phyloP scores from a whole-genome alignment of 2,797 vertebrate species.

The Halcyon smyrnensis region DNA sequence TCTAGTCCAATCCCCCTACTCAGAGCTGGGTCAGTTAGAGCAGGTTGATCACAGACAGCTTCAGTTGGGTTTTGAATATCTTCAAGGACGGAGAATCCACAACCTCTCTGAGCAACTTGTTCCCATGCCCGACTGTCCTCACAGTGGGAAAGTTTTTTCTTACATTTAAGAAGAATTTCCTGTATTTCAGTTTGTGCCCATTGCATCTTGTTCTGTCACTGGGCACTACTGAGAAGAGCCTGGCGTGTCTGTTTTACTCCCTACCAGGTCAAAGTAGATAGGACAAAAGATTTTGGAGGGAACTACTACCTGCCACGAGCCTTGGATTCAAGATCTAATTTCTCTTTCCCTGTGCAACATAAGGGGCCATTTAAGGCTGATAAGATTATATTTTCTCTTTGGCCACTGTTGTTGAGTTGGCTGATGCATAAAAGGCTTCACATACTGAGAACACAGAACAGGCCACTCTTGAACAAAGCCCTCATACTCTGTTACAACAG shows the following conservation, averaged over 20 bases:
- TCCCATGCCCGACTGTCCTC: not conserved
- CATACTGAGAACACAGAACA: not conserved
- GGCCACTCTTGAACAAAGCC: not conserved
- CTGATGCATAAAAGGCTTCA: not conserved
- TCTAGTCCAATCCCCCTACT: not conserved
- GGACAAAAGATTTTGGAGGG: not conserved
- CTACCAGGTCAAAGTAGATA: not conserved
- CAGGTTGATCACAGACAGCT: not conserved
- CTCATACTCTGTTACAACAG: not conserved
- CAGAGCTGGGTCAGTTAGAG: not conserved
- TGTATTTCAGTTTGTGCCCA: not conserved
- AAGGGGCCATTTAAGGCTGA: not conserved
- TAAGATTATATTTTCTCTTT: not conserved
- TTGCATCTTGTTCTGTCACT: not conserved
- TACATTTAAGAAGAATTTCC: not conserved
- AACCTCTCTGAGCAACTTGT: not conserved
- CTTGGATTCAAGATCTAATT: not conserved
- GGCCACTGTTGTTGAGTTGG: not conserved
- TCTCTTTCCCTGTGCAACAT: not conserved
- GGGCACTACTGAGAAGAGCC: not conserved
- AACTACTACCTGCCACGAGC: not conserved
- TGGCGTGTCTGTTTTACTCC: not conserved
- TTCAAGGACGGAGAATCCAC: not conserved
- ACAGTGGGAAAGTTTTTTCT: not conserved
- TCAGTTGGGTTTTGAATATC: not conserved